Base-by-base conservation (phyloP, 2,888 invertebrate species). In the Beris morrisii region DNA sequence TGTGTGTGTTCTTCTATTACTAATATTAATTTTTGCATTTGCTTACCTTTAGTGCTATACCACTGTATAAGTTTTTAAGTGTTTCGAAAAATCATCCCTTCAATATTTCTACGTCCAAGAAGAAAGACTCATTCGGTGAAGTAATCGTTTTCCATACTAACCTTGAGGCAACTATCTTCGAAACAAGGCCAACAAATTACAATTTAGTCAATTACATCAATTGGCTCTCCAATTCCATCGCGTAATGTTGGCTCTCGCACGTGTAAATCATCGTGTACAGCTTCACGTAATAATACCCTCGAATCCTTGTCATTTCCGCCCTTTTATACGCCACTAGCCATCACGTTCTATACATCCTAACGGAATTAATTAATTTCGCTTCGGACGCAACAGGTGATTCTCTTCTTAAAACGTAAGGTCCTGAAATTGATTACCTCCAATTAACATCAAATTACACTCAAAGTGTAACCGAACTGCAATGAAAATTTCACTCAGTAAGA, bases 231-330 rank as follows among this genome's bases (percentile, higher is more conserved):
- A 46, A 46, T 64, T 52, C 57, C 5, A 22, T 32, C 38, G 52
- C 64, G 28, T n/a, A 67, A 67, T 64, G 64, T 52, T 46, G 46
- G 56, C 48, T 59, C 52, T 54, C 46, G 50, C 38, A 28, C 48
- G 64, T 59, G 59, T 64, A 59, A 67, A 67, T 67, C 67, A 65
- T 54, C 64, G 54, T 45, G 64, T 55, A 54, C 43, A 46, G 58
- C 50, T 61, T 61, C 50, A 9, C 50, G 11, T 61, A 61, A 61
- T 52, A 50, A 61, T 38, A 61, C 43, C 38, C 43, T 50, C 43
- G 15, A 9, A 61, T 61, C 52, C 61, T 61, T 61, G 61, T 52
- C 61, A 61, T 52, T 61, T 52, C 61, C 61, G 32, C 50, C 43
- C 38, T 50, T 61, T 50, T 38, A 43, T 59, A 48, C 46, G 46